Percentiles rank a stretch among this genome's conserved stretches.
phyloP scores from a whole-genome alignment of 2,888 invertebrate species.

The Aspidiotus rigidus region DNA sequence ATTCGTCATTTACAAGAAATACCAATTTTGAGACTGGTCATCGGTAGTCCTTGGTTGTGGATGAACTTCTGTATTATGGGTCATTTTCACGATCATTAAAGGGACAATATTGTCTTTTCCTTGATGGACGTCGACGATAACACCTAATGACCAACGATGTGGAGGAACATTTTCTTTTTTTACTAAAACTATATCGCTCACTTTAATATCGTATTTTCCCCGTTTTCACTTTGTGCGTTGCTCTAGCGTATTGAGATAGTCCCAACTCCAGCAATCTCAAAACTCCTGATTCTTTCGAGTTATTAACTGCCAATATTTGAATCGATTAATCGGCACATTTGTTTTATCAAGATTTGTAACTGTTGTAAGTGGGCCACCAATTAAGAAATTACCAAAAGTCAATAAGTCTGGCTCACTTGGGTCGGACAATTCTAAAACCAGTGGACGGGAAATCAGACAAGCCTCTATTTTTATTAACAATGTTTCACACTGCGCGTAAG shows the following conservation, averaged over 20 bases:
- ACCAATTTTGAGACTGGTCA: no score
- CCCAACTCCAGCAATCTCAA: background rate
- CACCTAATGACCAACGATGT: background rate
- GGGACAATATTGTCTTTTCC: no score
- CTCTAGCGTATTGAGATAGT: background rate
- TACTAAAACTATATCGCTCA: background rate
- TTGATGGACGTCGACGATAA: no score
- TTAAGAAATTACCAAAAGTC: conserved; percentile 39
- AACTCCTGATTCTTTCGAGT: background rate
- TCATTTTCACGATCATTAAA: no score
- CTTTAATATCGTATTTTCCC: background rate
- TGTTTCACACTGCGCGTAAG: background rate
- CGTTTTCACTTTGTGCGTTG: background rate
- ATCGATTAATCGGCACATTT: conserved; percentile 24
- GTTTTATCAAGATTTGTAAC: conserved; percentile 38
- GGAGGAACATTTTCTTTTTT: background rate
- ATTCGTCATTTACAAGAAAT: no score
- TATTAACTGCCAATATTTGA: background rate
- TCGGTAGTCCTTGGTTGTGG: no score
- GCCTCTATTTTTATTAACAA: background rate
- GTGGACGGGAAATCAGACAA: background rate
- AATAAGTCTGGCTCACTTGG: background rate
- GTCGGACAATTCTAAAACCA: background rate
- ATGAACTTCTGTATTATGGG: no score
- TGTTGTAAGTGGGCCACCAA: conserved; percentile 38